Evolutionary conservation across 2,113 vertebrate species (phyloP).

Genomic region (Talpa occidentalis): DNA sequence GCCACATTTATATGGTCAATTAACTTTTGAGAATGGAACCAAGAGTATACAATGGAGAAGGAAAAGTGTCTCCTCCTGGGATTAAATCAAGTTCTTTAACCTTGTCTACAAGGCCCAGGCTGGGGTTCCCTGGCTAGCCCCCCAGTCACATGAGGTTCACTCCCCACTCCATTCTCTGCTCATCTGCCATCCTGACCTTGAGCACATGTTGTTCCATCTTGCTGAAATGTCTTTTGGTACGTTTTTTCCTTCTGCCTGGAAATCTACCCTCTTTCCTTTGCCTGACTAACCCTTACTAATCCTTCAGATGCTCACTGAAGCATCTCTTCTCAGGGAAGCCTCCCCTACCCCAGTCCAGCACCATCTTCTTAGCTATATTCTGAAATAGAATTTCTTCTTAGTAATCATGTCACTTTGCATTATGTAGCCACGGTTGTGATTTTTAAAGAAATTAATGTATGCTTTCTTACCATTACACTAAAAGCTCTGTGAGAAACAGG

Average conservation of each 20-base stretch:
- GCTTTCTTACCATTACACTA: background rate
- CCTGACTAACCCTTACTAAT: background rate
- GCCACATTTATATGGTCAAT: no score
- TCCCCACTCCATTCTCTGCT: background rate
- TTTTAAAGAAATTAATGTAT: conserved; percentile 20
- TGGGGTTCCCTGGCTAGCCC: no score
- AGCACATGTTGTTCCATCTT: background rate
- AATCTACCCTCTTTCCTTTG: background rate
- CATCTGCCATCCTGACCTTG: background rate
- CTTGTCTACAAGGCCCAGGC: no score
- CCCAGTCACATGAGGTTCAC: background rate
- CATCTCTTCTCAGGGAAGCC: background rate
- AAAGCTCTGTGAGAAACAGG: background rate
- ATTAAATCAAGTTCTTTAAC: background rate
- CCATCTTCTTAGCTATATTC: background rate
- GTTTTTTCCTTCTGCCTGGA: background rate
- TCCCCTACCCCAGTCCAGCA: background rate
- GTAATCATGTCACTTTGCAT: background rate
- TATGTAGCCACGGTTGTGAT: background rate
- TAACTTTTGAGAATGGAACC: no score
- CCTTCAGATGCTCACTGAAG: background rate
- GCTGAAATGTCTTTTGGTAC: background rate
- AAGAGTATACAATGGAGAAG: no score
- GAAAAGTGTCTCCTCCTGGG: background rate
- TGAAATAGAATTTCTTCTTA: background rate